phyloP scores from a whole-genome alignment of 30 jellyfish, hydroid and myxozoan genomes.

The Sanderia malayensis region DNA sequence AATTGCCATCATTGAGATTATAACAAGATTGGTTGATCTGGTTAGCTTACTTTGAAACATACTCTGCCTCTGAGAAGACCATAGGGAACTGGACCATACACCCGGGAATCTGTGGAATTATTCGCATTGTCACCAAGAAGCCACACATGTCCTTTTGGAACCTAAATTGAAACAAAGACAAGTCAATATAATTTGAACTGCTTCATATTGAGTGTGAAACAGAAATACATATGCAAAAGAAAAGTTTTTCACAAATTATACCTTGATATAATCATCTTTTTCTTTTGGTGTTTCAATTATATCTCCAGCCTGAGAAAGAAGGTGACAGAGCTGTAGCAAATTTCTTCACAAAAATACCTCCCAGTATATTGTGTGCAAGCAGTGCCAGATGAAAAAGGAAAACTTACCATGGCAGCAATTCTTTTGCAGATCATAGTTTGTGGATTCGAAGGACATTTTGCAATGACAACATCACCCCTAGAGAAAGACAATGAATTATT shows the following conservation, averaged over 20 bases:
- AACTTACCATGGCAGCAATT: constrained; percentile 81
- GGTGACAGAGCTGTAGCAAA: background rate
- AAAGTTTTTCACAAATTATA: constrained; percentile 3
- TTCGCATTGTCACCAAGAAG: constrained; percentile 88
- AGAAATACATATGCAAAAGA: background rate
- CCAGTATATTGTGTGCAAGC: background rate
- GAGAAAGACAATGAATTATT: background rate
- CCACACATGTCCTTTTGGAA: constrained; percentile 96
- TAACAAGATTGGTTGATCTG: background rate
- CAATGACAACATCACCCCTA: constrained; percentile 91
- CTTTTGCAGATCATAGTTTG: constrained; percentile 81
- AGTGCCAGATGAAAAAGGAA: background rate
- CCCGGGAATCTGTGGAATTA: constrained; percentile 83
- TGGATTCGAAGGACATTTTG: constrained; percentile 84
- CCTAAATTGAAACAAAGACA: constrained; percentile 18
- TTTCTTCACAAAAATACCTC: background rate
- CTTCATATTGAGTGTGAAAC: background rate
- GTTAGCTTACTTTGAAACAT: constrained; percentile 62
- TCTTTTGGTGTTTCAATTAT: constrained; percentile 53
- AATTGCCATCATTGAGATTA: background rate
- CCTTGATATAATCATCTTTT: constrained; percentile 47
- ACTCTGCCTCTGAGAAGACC: constrained; percentile 86
- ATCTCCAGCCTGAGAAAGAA: constrained; percentile 58
- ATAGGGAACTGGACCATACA: constrained; percentile 91
- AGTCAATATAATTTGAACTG: background rate